phyloP scores from a whole-genome alignment of 2,113 vertebrate genomes.

The Machaerirhynchus nigripectus region DNA sequence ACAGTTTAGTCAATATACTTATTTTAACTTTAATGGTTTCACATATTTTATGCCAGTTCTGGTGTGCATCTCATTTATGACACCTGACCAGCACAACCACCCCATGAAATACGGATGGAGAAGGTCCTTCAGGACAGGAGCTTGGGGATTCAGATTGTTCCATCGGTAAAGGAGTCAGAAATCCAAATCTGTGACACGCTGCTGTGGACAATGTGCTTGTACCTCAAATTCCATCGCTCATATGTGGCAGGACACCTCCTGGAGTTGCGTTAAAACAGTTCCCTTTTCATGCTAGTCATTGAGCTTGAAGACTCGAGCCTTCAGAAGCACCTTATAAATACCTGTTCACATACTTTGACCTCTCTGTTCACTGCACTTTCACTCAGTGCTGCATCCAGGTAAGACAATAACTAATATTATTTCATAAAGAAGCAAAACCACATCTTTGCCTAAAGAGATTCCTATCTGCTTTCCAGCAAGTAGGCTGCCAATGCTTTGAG shows the following conservation, averaged over 20 bases:
- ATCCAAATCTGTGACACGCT: background rate
- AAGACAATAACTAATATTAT: background rate
- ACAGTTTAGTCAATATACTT: background rate
- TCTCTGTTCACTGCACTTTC: background rate
- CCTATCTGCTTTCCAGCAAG: background rate
- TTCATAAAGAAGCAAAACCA: background rate
- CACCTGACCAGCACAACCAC: background rate
- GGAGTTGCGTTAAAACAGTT: background rate
- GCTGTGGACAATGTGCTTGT: background rate
- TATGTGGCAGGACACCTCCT: background rate
- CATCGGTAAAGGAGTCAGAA: background rate
- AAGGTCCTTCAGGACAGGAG: background rate
- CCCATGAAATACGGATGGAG: background rate
- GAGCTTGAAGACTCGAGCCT: background rate
- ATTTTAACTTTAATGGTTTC: background rate
- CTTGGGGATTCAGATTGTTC: background rate
- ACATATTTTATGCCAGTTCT: background rate
- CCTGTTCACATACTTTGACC: background rate
- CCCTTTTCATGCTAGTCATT: background rate
- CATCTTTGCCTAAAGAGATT: background rate
- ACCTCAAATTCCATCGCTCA: background rate
- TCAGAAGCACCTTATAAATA: background rate
- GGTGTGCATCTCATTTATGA: background rate
- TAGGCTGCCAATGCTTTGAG: background rate
- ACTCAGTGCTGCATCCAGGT: background rate